A percentile compares a stretch with the other conserved stretches of the same genome.
These are phyloP conservation scores for Drosophila micromelanica DNA, from an alignment of 1,140 invertebrate species.

Conservation along the genomic window DNA sequence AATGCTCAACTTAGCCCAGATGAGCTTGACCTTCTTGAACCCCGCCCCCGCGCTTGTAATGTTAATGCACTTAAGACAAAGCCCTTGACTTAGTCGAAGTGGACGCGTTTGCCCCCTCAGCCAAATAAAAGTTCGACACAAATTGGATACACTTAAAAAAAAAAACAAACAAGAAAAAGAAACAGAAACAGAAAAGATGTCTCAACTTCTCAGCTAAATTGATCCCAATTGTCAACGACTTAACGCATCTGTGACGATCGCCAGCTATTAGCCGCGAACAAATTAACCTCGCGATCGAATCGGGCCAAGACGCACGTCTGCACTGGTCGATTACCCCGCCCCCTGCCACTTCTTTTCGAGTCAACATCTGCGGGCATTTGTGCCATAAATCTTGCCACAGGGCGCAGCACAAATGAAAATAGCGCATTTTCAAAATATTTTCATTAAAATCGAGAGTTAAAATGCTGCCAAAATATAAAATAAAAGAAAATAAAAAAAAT, in stretches of 20 bases:
- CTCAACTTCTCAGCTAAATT: conserved; percentile 28
- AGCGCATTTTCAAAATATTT: conserved; percentile 77
- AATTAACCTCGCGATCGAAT: conserved; percentile 51
- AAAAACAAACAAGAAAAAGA: no score
- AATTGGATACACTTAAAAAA: conserved; percentile 8
- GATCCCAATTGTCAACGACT: conserved; percentile 68
- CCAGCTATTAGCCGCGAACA: conserved; percentile 40
- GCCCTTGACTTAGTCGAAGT: conserved; percentile 34
- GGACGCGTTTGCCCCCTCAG: no score
- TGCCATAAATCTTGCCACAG: conserved; percentile 67
- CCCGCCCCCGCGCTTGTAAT: conserved; percentile 4
- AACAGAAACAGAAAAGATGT: neutral
- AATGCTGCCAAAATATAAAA: conserved; percentile 45
- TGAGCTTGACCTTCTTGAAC: conserved; percentile 47
- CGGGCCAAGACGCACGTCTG: conserved; percentile 40
- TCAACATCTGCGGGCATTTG: conserved; percentile 1
- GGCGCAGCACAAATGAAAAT: conserved; percentile 64
- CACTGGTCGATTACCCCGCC: neutral
- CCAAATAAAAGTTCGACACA: neutral
- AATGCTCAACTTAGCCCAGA: conserved; percentile 13
- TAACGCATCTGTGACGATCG: conserved; percentile 33
- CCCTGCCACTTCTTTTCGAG: neutral
- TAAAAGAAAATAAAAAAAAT: conserved; percentile 2
- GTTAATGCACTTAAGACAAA: conserved; percentile 25
- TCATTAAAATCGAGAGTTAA: conserved; percentile 75